Evolutionary conservation across 2,888 invertebrate genomes (phyloP).

Genomic region (Belgica antarctica): DNA sequence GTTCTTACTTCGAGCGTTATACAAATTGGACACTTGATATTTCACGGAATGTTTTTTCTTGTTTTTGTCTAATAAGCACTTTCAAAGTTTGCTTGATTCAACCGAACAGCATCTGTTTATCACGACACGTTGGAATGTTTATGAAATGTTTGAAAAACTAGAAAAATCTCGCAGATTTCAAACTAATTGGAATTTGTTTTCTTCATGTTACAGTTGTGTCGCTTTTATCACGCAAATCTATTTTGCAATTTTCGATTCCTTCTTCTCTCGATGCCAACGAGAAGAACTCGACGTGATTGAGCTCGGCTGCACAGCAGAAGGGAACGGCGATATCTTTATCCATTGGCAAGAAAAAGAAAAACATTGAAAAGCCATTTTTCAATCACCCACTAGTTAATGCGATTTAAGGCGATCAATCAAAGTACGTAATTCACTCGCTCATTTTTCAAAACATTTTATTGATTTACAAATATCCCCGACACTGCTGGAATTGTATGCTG

Average conservation of each 20-base stretch:
- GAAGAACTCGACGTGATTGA: not conserved
- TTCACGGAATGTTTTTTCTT: slow-evolving; percentile 23
- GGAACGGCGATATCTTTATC: not conserved
- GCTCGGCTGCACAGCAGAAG: not conserved
- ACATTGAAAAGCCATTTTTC: slow-evolving; percentile 36
- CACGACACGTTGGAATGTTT: slow-evolving; percentile 27
- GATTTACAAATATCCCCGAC: not conserved
- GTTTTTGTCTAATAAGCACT: slow-evolving; percentile 36
- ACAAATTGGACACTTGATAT: slow-evolving; percentile 34
- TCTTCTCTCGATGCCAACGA: not conserved
- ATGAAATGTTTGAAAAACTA: not conserved
- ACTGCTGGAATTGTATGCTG: not conserved
- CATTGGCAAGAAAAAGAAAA: not conserved
- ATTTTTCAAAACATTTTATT: slow-evolving; percentile 34
- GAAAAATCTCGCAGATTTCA: not conserved
- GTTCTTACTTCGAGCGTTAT: too few relatives aligned
- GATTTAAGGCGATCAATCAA: slow-evolving; percentile 34
- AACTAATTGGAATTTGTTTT: not conserved
- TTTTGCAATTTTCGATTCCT: not conserved
- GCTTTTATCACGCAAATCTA: slow-evolving; percentile 16
- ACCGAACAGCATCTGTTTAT: slow-evolving; percentile 15
- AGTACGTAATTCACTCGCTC: slow-evolving; percentile 23
- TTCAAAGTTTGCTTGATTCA: not conserved
- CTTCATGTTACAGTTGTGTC: not conserved
- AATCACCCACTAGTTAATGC: slow-evolving; percentile 41